These are phyloP conservation scores for Scarus forsteni DNA, from an alignment of 2,797 vertebrate genomes.

Conservation along the genomic window DNA sequence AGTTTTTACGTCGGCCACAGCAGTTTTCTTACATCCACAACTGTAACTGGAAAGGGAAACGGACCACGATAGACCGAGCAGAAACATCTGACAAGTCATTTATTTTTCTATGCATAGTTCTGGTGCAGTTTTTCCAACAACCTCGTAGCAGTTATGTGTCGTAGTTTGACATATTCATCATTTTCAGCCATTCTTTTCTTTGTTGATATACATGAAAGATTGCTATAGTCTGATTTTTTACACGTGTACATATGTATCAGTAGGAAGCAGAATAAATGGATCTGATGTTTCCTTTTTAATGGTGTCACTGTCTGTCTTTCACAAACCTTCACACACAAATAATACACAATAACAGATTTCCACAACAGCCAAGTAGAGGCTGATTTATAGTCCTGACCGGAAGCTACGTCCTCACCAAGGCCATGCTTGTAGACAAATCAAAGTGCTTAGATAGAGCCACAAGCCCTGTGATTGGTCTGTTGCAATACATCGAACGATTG, in stretches of 20 bases:
- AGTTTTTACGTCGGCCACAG: constrained; percentile 8
- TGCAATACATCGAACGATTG: no score
- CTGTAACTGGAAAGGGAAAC: constrained; percentile 1
- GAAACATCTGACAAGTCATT: constrained; percentile 14
- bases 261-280: constrained; percentile 73
- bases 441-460: no score
- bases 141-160: constrained; percentile 12
- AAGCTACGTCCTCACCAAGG: no score
- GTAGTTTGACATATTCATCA: constrained; percentile 3
- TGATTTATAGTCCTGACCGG: no score
- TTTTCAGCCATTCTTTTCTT: constrained; percentile 14
- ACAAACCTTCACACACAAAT: not conserved
- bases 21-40: no score
- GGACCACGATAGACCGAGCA: not conserved
- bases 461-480: no score
- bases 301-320: not conserved
- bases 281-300: constrained; percentile 70
- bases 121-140: constrained; percentile 25
- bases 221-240: constrained; percentile 44
- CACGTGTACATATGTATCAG: constrained; percentile 71
- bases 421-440: no score
- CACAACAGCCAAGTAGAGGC: no score
- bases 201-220: constrained; percentile 30
- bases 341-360: no score
- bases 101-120: constrained; percentile 39